These are phyloP conservation scores for Drosophila sproati DNA, from an alignment of 1,140 invertebrate species.

Conservation along the genomic window DNA sequence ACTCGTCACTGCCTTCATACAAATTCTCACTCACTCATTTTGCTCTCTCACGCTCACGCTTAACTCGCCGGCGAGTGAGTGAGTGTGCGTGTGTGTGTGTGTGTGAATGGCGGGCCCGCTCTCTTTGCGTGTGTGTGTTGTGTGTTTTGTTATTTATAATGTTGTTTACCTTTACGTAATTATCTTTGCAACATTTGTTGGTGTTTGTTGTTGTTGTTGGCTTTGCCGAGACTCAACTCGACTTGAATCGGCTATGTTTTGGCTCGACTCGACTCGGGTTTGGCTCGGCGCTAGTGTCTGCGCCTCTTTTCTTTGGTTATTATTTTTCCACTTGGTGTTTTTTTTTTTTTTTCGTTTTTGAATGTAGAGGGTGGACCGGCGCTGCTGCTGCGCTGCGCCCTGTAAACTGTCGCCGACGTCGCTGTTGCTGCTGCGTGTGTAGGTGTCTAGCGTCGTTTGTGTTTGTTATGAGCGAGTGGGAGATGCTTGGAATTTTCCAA, in stretches of 20 bases:
- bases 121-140: constrained; percentile 24
- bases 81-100: constrained; percentile 32
- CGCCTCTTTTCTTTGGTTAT: constrained; percentile 21
- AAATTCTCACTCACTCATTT: neutral
- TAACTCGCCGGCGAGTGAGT: constrained; percentile 19
- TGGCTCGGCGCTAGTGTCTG: constrained; percentile 33
- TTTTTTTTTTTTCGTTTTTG: constrained; percentile 1
- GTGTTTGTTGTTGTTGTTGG: constrained; percentile 26
- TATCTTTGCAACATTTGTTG: constrained; percentile 72
- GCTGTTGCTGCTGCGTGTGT: constrained; percentile 22
- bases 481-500: constrained; percentile 82
- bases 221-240: neutral
- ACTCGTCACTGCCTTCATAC: constrained; percentile 30
- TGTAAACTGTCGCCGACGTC: constrained; percentile 23
- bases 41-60: constrained; percentile 1
- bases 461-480: constrained; percentile 11
- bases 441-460: constrained; percentile 22
- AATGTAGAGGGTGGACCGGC: constrained; percentile 42
- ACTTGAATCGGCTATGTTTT: too few relatives aligned
- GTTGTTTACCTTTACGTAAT: constrained; percentile 82
- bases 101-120: constrained; percentile 16
- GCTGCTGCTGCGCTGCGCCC: constrained; percentile 27
- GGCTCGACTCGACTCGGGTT: neutral
- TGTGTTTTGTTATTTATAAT: constrained; percentile 69
- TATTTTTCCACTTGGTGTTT: constrained; percentile 1